Percentiles rank a stretch among this genome's conserved stretches.
phyloP scores from a whole-genome alignment of 2,888 invertebrate genomes.

The Mythimna pallens region DNA sequence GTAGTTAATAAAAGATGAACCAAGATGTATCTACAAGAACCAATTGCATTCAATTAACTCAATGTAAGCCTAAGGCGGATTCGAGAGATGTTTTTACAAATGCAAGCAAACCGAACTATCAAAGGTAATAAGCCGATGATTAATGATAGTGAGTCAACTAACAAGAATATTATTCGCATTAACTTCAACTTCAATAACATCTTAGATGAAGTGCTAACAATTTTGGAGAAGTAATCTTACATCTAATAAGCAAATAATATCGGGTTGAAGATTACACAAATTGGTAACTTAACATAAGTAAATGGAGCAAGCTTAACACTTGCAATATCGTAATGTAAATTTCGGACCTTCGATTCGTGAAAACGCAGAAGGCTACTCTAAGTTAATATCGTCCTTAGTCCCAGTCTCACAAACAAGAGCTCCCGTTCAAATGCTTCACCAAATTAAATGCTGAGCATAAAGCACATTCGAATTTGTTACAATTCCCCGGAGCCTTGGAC shows the following conservation, averaged over 20 bases:
- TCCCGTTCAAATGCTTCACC: constrained; percentile 55
- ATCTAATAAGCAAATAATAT: neutral
- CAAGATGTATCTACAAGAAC: neutral
- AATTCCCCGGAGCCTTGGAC: constrained; percentile 61
- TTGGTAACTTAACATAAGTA: neutral
- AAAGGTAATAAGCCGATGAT: constrained; percentile 18
- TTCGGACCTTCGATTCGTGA: neutral
- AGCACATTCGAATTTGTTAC: constrained; percentile 62
- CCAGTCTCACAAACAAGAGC: constrained; percentile 41
- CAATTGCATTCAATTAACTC: constrained; percentile 35
- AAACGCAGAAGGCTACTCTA: neutral
- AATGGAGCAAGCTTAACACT: constrained; percentile 1
- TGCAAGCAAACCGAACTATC: constrained; percentile 8
- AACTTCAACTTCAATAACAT: constrained; percentile 21
- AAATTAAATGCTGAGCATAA: constrained; percentile 53
- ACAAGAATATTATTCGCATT: constrained; percentile 26
- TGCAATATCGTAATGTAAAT: neutral
- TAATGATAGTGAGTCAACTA: constrained; percentile 16
- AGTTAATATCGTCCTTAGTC: constrained; percentile 20
- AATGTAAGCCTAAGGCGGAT: constrained; percentile 24
- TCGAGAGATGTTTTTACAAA: constrained; percentile 25
- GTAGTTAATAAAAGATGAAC: constrained; percentile 8
- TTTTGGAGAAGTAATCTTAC: constrained; percentile 6
- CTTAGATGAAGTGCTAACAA: constrained; percentile 18
- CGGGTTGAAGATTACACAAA: neutral